phyloP scores from a whole-genome alignment of 2,113 vertebrate species.

The Procapra przewalskii region DNA sequence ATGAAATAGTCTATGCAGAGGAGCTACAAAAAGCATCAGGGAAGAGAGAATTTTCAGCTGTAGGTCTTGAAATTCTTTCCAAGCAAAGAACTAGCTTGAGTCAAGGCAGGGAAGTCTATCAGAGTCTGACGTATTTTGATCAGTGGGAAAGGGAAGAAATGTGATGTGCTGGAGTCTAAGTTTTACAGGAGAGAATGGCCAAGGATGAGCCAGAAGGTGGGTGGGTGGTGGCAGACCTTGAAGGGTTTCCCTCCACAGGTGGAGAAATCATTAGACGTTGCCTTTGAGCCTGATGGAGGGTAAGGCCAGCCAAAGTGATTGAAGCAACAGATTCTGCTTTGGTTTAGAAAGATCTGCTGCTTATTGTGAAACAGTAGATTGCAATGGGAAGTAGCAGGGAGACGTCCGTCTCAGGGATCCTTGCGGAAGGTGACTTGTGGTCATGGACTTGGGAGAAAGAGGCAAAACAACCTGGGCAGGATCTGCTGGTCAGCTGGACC shows the following conservation, averaged over 20 bases:
- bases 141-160: neutral
- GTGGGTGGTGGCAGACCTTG: neutral
- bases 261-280: neutral
- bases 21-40: neutral
- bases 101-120: neutral
- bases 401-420: neutral
- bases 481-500: neutral
- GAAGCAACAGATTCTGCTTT: neutral
- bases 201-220: rapidly evolving
- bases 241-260: neutral
- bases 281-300: neutral
- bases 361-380: neutral
- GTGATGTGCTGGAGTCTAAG: neutral
- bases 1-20: rapidly evolving
- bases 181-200: neutral
- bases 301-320: neutral
- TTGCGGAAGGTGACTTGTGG: neutral
- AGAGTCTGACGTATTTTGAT: neutral
- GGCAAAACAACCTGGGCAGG: rapidly evolving
- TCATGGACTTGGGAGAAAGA: neutral
- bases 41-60: neutral
- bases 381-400: neutral
- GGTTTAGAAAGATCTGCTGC: neutral
- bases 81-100: neutral
- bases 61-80: neutral